phyloP scores from a whole-genome alignment of 2,113 vertebrate genomes.

The Pygoscelis antarcticus region DNA sequence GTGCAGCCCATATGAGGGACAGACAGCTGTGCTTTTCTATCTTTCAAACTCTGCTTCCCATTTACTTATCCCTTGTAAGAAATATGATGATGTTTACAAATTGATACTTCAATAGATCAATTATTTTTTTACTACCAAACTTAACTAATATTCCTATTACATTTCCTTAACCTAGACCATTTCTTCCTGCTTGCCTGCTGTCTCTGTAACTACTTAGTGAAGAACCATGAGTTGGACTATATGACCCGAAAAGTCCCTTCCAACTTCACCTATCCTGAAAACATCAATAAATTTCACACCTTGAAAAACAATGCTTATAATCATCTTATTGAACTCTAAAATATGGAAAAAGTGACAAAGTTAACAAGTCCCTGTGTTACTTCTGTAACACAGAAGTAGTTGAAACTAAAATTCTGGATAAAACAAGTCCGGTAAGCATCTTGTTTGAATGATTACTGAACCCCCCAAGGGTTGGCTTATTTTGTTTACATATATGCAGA shows the following conservation, averaged over 20 bases:
- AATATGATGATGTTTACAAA: background rate
- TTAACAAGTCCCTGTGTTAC: background rate
- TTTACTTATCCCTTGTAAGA: background rate
- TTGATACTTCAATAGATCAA: background rate
- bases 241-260: background rate
- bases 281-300: background rate
- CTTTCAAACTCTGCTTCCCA: background rate
- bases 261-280: background rate
- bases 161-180: background rate
- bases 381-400: background rate
- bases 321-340: background rate
- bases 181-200: background rate
- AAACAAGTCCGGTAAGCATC: background rate
- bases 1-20: background rate
- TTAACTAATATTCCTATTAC: background rate
- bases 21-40: background rate
- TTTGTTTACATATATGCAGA: background rate
- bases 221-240: background rate
- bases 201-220: background rate
- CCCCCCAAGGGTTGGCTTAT: background rate
- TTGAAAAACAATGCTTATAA: background rate
- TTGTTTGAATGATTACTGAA: background rate
- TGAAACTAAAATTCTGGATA: background rate
- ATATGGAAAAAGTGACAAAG: fast-evolving
- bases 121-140: background rate